Evolutionary conservation across 2,797 vertebrate genomes (phyloP).

Genomic region (Menidia menidia): DNA sequence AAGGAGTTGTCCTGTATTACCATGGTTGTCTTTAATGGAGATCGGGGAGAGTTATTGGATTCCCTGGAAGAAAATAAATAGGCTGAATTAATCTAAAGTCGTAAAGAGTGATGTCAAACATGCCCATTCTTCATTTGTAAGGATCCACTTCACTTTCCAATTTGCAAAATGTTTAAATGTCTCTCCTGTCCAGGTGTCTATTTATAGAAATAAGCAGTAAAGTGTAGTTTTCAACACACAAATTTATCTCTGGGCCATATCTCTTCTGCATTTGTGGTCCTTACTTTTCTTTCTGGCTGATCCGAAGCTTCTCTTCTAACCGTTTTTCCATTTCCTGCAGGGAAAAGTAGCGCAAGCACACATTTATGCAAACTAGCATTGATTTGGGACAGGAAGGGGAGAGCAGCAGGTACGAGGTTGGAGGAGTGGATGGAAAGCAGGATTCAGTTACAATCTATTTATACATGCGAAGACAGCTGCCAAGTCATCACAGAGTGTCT

Average conservation of each 20-base stretch:
- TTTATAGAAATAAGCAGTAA: not conserved
- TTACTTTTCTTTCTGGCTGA: constrained; percentile 95
- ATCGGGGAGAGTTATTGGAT: constrained; percentile 82
- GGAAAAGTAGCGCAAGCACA: constrained; percentile 22
- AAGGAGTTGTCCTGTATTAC: constrained; percentile 95
- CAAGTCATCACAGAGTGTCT: constrained; percentile 56
- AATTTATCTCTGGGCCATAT: not conserved
- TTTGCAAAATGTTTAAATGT: not conserved
- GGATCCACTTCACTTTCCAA: not conserved
- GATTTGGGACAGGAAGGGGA: constrained; percentile 20
- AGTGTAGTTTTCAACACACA: not conserved
- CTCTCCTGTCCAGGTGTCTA: not conserved
- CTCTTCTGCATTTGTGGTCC: constrained; percentile 17
- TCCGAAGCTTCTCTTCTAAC: constrained; percentile 94
- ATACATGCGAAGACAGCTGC: constrained; percentile 72
- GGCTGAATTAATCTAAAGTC: not conserved
- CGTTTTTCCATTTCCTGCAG: constrained; percentile 95
- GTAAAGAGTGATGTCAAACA: not conserved
- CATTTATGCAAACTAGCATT: constrained; percentile 41
- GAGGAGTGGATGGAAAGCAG: constrained; percentile 47
- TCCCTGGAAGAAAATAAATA: constrained; percentile 77
- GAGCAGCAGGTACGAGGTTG: constrained; percentile 42
- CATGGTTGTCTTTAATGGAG: constrained; percentile 88
- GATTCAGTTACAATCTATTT: constrained; percentile 84
- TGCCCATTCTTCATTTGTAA: not conserved